Base-by-base conservation (phyloP, 2,888 invertebrate species). In the Hydraecia micacea region DNA sequence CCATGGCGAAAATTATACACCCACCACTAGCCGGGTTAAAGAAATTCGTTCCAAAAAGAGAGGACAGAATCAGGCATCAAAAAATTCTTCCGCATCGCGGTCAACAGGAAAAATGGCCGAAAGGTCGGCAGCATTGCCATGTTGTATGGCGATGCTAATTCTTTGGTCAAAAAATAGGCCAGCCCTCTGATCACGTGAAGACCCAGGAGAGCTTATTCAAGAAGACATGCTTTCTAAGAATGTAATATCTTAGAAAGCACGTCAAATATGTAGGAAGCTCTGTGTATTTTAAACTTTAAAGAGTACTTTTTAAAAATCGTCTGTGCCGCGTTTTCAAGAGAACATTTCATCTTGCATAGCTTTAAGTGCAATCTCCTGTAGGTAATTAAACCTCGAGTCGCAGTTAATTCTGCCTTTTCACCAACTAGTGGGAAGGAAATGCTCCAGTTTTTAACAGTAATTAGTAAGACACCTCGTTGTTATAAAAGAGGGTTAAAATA, bases 321-420 rank as follows among this genome's bases (percentile, higher is more conserved):
- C 25, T 46, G 28, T 28, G n/a, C 55, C 15, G 0, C 46, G 11
- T 39, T 65, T 60, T 28, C 39, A 69, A 42, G 58, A 75, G 39
- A 72, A 73, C 21, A 70, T 79, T 60, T 73, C 65, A 60, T 58
- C 28, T 63, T 65, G 70, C 52, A 73, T 55, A 46, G 52, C 39
- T 42, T 70, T 60, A 68, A 85, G 84, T 86, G 84, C 84, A 58
- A 76, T 85, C 55, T 75, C 73, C 71, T 72, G 84, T 84, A 84
- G 75, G 21, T 79, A 86, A 86, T 85, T 84, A 84, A 74, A 75
- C 28, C 73, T 66, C 25, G 65, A 67, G 65, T 49, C 63, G 21
- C 83, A 71, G 68, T 46, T 81, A 72, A 75, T 80, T 52, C 21
- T 74, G 49, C 42, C 73, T 63, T 69, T 78, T 75, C 49, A 58